Percentiles rank a stretch among this genome's conserved stretches.
Evolutionary conservation across 1,140 invertebrate species (phyloP).

Genomic region (Mizuhopecten yessoensis): DNA sequence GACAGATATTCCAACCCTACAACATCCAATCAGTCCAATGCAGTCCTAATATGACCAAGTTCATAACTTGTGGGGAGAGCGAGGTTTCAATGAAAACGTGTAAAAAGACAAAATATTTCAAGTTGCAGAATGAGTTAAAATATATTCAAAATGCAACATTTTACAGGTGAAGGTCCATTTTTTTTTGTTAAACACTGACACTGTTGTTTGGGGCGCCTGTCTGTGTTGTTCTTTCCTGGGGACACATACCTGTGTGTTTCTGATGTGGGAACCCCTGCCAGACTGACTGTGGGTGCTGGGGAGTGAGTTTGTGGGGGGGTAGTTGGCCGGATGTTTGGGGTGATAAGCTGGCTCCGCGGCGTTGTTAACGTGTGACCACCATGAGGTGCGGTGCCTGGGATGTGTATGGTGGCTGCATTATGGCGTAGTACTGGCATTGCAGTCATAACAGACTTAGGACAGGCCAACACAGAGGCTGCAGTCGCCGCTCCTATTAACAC

Average conservation of each 20-base stretch:
- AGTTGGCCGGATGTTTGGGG: background rate
- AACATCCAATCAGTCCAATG: background rate
- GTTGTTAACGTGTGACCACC: background rate
- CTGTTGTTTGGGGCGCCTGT: too few species aligned
- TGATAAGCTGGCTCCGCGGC: background rate
- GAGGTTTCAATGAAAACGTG: too few species aligned
- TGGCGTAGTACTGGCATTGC: background rate
- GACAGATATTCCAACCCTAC: slow-evolving; percentile 9
- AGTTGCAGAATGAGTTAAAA: too few species aligned
- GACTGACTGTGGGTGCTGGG: background rate
- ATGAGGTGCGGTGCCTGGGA: background rate
- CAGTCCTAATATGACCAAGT: too few species aligned
- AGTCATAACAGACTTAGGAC: background rate
- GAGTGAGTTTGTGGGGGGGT: background rate
- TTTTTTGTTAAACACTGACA: too few species aligned
- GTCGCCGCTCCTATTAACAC: background rate
- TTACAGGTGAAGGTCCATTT: too few species aligned
- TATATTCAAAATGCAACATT: too few species aligned
- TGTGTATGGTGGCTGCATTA: background rate
- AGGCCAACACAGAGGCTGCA: slow-evolving; percentile 3
- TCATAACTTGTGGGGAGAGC: too few species aligned
- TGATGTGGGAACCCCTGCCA: background rate
- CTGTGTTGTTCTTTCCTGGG: too few species aligned
- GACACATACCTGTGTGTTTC: background rate
- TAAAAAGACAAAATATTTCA: too few species aligned